Conservation (phyloP, 2,113 vertebrate species). For the Noturus placidus region DNA sequence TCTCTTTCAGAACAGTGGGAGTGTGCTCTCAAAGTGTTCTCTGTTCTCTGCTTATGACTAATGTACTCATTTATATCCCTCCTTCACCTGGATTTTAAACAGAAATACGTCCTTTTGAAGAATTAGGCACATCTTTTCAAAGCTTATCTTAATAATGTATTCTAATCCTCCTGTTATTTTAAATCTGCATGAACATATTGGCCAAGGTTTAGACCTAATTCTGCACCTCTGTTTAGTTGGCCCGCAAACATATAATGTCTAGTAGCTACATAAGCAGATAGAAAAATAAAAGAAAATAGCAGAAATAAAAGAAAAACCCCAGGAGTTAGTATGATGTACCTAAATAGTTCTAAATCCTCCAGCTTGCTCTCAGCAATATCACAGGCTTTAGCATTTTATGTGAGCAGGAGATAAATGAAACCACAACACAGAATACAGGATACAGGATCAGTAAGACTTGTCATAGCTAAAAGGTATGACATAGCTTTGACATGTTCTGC, state of each 20-base stretch:
- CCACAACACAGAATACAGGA: slow-evolving; percentile 10
- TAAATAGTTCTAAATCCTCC: slow-evolving; percentile 23
- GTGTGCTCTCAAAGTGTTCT: slow-evolving; percentile 4
- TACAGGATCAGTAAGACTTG: neutral
- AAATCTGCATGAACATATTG: neutral
- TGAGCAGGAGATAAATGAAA: slow-evolving; percentile 24
- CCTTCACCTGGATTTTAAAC: slow-evolving; percentile 1
- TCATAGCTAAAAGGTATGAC: slow-evolving; percentile 22
- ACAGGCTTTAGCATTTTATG: slow-evolving; percentile 12
- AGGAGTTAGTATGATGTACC: neutral
- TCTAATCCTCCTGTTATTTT: slow-evolving; percentile 6
- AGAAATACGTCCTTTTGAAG: neutral
- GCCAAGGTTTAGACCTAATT: neutral
- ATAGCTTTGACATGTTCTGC: slow-evolving; percentile 4
- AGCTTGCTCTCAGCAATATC: slow-evolving; percentile 30
- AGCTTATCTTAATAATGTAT: neutral
- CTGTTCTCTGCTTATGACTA: slow-evolving; percentile 30
- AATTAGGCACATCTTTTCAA: neutral
- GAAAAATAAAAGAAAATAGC: neutral
- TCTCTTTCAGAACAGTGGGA: slow-evolving; percentile 26
- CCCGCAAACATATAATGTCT: neutral
- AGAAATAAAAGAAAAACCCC: neutral
- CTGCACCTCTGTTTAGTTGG: neutral
- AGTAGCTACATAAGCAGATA: neutral
- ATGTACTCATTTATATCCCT: slow-evolving; percentile 45